A percentile compares a stretch with the other conserved stretches of the same genome.
phyloP scores from a whole-genome alignment of 2,113 vertebrate genomes.

The Sinocyclocheilus anophthalmus region DNA sequence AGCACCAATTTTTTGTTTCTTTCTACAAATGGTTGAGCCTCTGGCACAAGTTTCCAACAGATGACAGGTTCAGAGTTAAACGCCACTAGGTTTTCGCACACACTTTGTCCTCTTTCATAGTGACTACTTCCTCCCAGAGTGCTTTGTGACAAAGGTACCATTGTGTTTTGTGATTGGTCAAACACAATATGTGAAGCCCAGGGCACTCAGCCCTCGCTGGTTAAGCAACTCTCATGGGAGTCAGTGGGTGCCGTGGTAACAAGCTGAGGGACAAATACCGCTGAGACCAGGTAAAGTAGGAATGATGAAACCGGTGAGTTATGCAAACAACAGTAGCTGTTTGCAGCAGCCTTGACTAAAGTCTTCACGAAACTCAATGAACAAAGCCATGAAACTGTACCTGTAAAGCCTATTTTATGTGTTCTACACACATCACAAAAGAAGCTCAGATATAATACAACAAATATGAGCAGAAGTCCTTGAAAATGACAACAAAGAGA shows the following conservation, averaged over 20 bases:
- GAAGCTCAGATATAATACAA: not conserved
- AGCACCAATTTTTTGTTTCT: not conserved
- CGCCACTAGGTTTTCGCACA: not conserved
- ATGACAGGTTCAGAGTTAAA: not conserved
- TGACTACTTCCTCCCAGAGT: not conserved
- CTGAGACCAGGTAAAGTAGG: conserved; percentile 21
- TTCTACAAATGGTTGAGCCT: conserved; percentile 1
- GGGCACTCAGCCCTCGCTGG: conserved; percentile 21
- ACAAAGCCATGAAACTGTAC: not conserved
- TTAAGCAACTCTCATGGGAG: not conserved
- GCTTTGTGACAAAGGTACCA: conserved; percentile 25
- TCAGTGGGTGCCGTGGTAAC: conserved; percentile 39
- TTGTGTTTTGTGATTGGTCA: conserved; percentile 37
- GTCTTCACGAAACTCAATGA: not conserved
- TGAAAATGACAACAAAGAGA: no score
- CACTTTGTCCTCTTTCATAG: conserved; percentile 7
- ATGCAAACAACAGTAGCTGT: conserved; percentile 28
- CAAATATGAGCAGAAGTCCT: not conserved
- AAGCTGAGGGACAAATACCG: not conserved
- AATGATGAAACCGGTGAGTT: conserved; percentile 17
- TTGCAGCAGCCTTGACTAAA: not conserved
- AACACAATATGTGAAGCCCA: conserved; percentile 21
- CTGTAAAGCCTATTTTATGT: not conserved
- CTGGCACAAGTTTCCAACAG: conserved; percentile 2
- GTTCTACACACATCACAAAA: conserved; percentile 7